phyloP scores from a whole-genome alignment of 30 jellyfish, hydroid and myxozoan genomes.

The Aurelia coerulea region DNA sequence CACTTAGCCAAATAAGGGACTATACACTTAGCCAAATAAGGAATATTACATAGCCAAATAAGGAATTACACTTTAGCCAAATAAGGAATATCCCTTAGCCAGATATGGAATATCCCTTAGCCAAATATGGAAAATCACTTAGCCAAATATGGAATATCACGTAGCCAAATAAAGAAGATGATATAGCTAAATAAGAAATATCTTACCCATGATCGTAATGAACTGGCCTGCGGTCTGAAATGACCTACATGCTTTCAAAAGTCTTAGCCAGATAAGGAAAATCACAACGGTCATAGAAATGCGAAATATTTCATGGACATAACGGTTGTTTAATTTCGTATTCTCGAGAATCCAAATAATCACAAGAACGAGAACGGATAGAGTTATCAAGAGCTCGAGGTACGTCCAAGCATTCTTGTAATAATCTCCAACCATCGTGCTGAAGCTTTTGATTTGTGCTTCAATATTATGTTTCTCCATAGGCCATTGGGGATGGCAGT shows the following conservation, averaged over 20 bases:
- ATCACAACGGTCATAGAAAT: constrained; percentile 23
- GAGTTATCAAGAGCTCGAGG: constrained; percentile 7
- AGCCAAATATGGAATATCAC: too few relatives aligned
- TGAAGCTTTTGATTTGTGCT: constrained; percentile 32
- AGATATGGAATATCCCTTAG: too few relatives aligned
- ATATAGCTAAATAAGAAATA: too few relatives aligned
- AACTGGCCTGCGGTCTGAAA: constrained; percentile 47
- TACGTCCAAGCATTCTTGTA: constrained; percentile 47
- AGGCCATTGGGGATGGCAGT: constrained; percentile 78
- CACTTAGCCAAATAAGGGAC: too few relatives aligned
- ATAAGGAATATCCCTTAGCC: too few relatives aligned
- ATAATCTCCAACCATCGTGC: constrained; percentile 54
- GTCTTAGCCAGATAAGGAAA: constrained; percentile 35
- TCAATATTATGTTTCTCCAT: constrained; percentile 29
- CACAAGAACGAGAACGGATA: not conserved
- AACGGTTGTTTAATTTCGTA: not conserved
- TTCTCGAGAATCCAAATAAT: not conserved
- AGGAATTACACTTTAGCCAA: too few relatives aligned
- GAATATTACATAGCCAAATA: too few relatives aligned
- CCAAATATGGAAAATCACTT: too few relatives aligned
- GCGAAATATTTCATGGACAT: not conserved
- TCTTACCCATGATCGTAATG: constrained; percentile 47
- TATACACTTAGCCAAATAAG: too few relatives aligned
- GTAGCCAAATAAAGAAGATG: too few relatives aligned
- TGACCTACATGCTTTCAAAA: constrained; percentile 43